Evolutionary conservation across 2,113 vertebrate species (phyloP), one percentile per base, ranked within the genome.

Genomic region (Podiceps cristatus): DNA sequence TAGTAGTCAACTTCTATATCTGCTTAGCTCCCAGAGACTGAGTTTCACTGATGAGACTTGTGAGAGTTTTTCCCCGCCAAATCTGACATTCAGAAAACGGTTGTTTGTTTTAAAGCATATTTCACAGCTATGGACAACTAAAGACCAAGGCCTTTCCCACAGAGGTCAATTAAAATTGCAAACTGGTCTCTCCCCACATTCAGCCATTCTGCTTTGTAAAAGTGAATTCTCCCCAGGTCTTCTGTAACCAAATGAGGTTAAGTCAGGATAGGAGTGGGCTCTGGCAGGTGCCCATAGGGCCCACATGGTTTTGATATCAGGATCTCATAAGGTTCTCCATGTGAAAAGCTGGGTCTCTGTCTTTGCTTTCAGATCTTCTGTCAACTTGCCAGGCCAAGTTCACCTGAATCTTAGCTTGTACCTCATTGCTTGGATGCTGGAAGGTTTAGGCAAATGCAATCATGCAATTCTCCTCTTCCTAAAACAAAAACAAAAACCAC

Each of bases 231-330:
- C 44, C 24, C 19, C 50, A 52, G 10, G 44, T 40, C 64, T 72
- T 71, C n/a, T 83, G n/a, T 71, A 12, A 64, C 17, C 71, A 58
- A 40, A 64, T 35, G 29, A 47, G 44, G 16, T 60, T 52, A 82
- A 52, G 33, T 50, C 33, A 59, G 44, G 64, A 53, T 11, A 66
- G n/a, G n/a, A 72, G 4, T 9, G 9, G 44, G 33, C 35, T 83
- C 50, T 80, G 42, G 1, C 42, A 2, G 13, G 42, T 3, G 2
- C 58, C n/a, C 7, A 4, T 1, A 55, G 11, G 25, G 15, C n/a
- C 52, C 52, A 42, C 29, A 18, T 5, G 24, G 28, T 55, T 77
- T 84, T 78, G 53, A 18, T 67, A 49, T 20, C 2, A 1, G 27
- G 33, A 67, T 60, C 35, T 73, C 29, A 20, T 60, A 67, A 33